Conservation (phyloP, 2,797 vertebrate species). For the Rhynchotus rufescens region DNA sequence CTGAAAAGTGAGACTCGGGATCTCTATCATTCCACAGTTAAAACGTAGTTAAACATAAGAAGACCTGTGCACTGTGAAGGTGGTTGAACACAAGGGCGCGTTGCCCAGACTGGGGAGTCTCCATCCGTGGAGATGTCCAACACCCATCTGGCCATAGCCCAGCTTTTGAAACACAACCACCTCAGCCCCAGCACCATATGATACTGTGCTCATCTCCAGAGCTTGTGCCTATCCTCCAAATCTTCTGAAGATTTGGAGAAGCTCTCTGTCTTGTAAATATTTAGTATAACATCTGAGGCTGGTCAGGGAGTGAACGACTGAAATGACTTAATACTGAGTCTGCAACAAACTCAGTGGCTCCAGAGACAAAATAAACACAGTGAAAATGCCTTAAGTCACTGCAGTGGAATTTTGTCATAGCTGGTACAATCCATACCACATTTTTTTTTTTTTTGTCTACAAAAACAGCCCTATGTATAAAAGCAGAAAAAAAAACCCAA, state of each 20-base stretch:
- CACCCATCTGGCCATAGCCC: neutral
- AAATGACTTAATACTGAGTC: neutral
- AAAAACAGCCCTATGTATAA: neutral
- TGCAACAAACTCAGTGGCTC: neutral
- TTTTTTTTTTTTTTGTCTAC: neutral
- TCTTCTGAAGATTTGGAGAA: neutral
- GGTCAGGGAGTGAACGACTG: neutral
- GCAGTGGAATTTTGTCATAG: neutral
- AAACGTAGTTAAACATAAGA: neutral
- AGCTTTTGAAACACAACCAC: neutral
- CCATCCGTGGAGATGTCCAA: neutral
- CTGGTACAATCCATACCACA: neutral
- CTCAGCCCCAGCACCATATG: neutral
- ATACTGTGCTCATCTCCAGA: neutral
- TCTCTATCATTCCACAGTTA: neutral
- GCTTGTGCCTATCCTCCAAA: neutral
- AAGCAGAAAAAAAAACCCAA: neutral
- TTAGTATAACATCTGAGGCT: neutral
- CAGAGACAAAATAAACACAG: neutral
- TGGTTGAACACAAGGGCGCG: neutral
- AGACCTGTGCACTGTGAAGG: neutral
- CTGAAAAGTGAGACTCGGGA: neutral
- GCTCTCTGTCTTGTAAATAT: neutral
- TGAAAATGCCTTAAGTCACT: slow-evolving; percentile 5
- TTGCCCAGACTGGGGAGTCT: neutral